Evolutionary conservation across 2,797 vertebrate species (phyloP), one percentile per base, ranked within the genome.

Genomic region (Galaxias olidus): DNA sequence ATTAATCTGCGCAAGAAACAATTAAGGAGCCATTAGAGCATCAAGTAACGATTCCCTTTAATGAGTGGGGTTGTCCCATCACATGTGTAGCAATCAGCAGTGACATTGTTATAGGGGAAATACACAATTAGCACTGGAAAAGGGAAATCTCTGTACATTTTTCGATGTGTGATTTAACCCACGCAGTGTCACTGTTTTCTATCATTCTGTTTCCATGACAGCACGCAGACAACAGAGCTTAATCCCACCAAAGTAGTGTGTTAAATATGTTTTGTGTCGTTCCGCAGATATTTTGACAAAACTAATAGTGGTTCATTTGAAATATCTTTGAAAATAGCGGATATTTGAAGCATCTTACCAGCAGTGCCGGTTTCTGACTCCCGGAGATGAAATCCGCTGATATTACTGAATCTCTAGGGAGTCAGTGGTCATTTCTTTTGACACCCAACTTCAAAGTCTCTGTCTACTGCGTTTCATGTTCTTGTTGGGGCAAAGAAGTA

Each of bases 1-100:
- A 87, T 86, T 85, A 88, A 89, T 89, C 84, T 75, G 77, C 73
- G 82, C 80, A 81, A 87, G 87, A 86, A 90, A 90, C 88, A 84
- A 88, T 88, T 86, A 86, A 86, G 83, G 60, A 86, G 79, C 83
- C 81, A 86, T 90, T 87, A 87, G 83, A 84, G 84, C 82, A 75
- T 84, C 83, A 56, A 82, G 79, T 82, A 87, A 85, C 82, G 70
- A 85, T 82, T 88, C 56, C 58, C 75, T 6, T 86, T 84, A 90
- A 89, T 79, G 82, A 85, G 80, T 71, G 73, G 42, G 42, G 42
- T 15, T 58, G 42, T 58, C 43, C 20, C 59, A 52, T 65, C 12
- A 48, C 76, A 72, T 47, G 43, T n/a, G 63, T 68, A 57, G 68
- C 71, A 73, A 66, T 64, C 61, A 30, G 3, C 30, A 72, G 18